phyloP scores from a whole-genome alignment of 2,888 invertebrate species.

The Drosophila kokeensis region DNA sequence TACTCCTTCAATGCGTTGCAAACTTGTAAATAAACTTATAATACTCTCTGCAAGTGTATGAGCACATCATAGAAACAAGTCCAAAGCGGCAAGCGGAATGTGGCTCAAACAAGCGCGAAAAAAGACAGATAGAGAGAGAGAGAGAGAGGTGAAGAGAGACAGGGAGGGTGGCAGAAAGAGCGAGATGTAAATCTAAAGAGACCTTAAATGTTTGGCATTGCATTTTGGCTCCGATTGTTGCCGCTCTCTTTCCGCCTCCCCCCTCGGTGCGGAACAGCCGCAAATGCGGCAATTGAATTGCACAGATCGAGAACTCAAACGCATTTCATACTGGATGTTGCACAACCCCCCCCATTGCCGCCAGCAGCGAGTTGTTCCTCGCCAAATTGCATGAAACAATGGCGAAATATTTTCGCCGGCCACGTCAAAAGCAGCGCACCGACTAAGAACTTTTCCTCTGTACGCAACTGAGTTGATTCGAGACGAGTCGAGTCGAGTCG shows the following conservation, averaged over 20 bases:
- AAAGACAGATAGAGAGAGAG: background rate
- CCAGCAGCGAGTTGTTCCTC: background rate
- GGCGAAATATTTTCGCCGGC: slow-evolving; percentile 47
- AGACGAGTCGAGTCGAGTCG: slow-evolving; percentile 9
- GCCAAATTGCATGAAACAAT: slow-evolving; percentile 52
- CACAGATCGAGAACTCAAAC: slow-evolving; percentile 64
- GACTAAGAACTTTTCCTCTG: slow-evolving; percentile 55
- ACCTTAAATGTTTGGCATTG: slow-evolving; percentile 48
- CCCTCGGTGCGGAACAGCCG: slow-evolving; percentile 16
- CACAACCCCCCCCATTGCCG: slow-evolving; percentile 9
- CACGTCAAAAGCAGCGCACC: slow-evolving; percentile 46
- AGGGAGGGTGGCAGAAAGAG: background rate
- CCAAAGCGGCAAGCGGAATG: slow-evolving; percentile 32
- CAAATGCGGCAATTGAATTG: slow-evolving; percentile 74
- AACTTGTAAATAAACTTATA: background rate
- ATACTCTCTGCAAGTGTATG: background rate
- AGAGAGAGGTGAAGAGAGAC: background rate
- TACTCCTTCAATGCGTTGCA: background rate
- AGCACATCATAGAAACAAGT: slow-evolving; percentile 1
- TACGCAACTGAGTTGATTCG: slow-evolving; percentile 46
- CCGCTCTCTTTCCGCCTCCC: background rate
- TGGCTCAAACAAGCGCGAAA: slow-evolving; percentile 27
- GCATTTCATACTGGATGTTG: slow-evolving; percentile 68
- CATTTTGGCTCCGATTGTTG: slow-evolving; percentile 30
- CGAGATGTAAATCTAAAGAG: background rate